phyloP scores from a whole-genome alignment of 23 tunicate species.

The Trididemnum nubilum region DNA sequence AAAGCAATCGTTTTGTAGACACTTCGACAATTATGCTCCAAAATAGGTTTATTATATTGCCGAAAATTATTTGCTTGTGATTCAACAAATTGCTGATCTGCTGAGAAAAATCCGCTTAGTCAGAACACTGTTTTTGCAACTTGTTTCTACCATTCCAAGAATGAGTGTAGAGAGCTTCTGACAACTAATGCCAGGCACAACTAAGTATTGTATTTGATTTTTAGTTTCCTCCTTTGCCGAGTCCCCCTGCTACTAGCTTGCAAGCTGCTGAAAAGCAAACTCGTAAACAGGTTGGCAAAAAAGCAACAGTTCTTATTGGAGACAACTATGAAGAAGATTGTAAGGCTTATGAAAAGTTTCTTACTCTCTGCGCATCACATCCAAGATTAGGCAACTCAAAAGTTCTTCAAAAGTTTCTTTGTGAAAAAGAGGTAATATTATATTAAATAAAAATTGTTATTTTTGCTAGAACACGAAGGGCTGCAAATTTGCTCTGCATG shows the following conservation, averaged over 20 bases:
- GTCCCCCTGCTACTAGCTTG: constrained; percentile 37
- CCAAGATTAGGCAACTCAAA: constrained; percentile 56
- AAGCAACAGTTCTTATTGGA: constrained; percentile 45
- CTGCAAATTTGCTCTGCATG: neutral
- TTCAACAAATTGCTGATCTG: no score
- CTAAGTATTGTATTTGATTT: no score
- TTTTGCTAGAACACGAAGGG: neutral
- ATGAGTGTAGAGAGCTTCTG: no score
- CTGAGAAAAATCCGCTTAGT: no score
- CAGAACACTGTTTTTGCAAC: no score
- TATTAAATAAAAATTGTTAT: neutral
- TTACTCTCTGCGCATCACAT: constrained; percentile 43
- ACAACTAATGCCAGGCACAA: no score
- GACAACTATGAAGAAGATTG: constrained; percentile 52
- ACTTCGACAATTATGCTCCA: no score
- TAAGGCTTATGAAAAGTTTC: constrained; percentile 48
- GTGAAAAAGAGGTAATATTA: constrained; percentile 45
- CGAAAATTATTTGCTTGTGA: no score
- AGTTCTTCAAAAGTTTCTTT: constrained; percentile 50
- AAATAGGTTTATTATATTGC: no score
- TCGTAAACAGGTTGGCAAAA: constrained; percentile 55
- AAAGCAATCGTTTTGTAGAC: no score
- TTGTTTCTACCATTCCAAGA: no score
- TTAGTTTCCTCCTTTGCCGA: constrained; percentile 72
- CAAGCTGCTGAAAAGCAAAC: constrained; percentile 58